Base-by-base conservation (phyloP, 2,797 vertebrate genomes). In the Pseudotriccus pelzelni region DNA sequence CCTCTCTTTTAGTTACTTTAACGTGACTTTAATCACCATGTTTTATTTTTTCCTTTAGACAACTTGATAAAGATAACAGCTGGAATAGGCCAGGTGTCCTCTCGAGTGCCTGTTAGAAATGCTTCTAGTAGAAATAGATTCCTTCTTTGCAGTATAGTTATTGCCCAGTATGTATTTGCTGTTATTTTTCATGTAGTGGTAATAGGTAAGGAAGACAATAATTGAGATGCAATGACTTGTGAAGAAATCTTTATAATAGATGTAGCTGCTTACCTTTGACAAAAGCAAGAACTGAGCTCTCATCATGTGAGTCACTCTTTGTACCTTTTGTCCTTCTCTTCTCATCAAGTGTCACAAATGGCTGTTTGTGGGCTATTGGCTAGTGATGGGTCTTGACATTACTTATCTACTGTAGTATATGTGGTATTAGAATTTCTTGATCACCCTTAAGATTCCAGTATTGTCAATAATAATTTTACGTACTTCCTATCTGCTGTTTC, bases 381-480 rank as follows among this genome's bases (percentile, higher is more conserved):
- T 80, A 8, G 30, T 76, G 32, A 62, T 72, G 52, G 17, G 9
- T 79, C 25, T 83, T 83, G 67, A 39, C 20, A 5, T 58, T 66
- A 37, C 8, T 14, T n/a, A 36, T 32, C 14, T 69, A 14, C 28
- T 64, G 15, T 53, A 44, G 7, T 43, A 12, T 53, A 28, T 50
- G 37, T 46, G 49, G 3, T 70, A 41, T 64, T 39, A 56, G 46
- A 52, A 49, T 84, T 46, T 84, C 34, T 70, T 75, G 50, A 46
- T 68, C 18, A 53, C 25, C 17, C 4, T 4, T 49, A 44, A 74
- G 25, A 47, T 36, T 69, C 32, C 27, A 77, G 25, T 56, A 13
- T 60, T 1, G 0, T 67, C 43, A 25, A 1, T 69, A 69, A 37
- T 85, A 60, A 47, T 56, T 39, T 58, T 53, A 9, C 0, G 1